A percentile compares a stretch with the other conserved stretches of the same genome.
Evolutionary conservation across 2,888 invertebrate species (phyloP).

Genomic region (Trichacis sp.): DNA sequence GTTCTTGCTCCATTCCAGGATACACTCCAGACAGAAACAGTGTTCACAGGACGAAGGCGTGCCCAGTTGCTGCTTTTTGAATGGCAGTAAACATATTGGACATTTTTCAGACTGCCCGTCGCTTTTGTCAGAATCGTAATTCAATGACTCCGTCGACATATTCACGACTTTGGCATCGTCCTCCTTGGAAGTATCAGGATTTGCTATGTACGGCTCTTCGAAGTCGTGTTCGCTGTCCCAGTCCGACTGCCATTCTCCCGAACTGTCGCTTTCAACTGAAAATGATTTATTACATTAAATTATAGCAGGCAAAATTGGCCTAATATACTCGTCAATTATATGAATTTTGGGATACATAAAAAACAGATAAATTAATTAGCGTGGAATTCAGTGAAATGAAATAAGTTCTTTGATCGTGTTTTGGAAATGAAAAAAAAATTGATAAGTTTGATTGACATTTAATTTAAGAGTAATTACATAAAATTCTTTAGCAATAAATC

Average conservation of each 20-base stretch:
- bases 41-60: slow-evolving; percentile 91
- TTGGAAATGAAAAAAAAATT: too few species aligned
- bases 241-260: slow-evolving; percentile 62
- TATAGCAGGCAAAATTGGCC: too few species aligned
- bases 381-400: too few species aligned
- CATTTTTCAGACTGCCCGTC: slow-evolving; percentile 86
- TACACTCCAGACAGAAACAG: slow-evolving; percentile 89
- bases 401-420: too few species aligned
- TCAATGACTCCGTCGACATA: slow-evolving; percentile 23
- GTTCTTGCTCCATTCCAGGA: slow-evolving; percentile 94
- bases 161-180: slow-evolving; percentile 14
- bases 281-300: too few species aligned
- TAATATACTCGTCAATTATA: too few species aligned
- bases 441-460: too few species aligned
- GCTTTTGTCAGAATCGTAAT: slow-evolving; percentile 73
- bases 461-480: too few species aligned
- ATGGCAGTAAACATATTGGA: slow-evolving; percentile 87
- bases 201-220: too few species aligned
- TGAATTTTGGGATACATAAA: too few species aligned
- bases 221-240: slow-evolving; percentile 59
- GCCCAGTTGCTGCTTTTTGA: slow-evolving; percentile 84
- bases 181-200: slow-evolving; percentile 12
- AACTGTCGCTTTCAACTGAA: slow-evolving; percentile 38
- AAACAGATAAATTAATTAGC: too few species aligned
- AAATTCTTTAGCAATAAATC: too few species aligned